Percentiles rank a stretch among this genome's conserved stretches.
phyloP scores from a whole-genome alignment of 2,888 invertebrate genomes.

The Malacosoma neustria region DNA sequence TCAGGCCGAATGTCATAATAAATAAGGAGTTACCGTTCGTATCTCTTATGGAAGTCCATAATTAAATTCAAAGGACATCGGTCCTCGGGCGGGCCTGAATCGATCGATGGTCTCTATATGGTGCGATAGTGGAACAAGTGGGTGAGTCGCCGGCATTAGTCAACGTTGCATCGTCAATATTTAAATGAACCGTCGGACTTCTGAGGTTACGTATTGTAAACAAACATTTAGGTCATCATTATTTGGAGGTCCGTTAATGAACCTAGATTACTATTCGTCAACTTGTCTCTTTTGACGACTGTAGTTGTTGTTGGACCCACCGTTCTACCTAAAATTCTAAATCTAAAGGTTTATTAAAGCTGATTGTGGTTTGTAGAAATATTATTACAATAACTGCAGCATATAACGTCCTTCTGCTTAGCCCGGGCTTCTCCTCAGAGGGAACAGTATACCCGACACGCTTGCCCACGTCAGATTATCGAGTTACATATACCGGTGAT shows the following conservation, averaged over 20 bases:
- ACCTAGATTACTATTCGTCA: background rate
- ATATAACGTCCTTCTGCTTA: too few species aligned
- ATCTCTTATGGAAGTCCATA: slow-evolving; percentile 44
- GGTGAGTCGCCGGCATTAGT: slow-evolving; percentile 40
- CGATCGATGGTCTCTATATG: slow-evolving; percentile 37
- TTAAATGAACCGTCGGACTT: slow-evolving; percentile 13
- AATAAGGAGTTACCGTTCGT: slow-evolving; percentile 38
- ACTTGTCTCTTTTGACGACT: too few species aligned
- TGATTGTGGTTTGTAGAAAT: too few species aligned
- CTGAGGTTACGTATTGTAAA: background rate
- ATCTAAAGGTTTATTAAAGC: too few species aligned
- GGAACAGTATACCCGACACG: too few species aligned
- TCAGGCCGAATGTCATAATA: background rate
- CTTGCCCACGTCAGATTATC: too few species aligned
- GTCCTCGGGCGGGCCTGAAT: slow-evolving; percentile 25
- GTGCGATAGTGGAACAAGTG: slow-evolving; percentile 34
- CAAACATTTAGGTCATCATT: slow-evolving; percentile 1
- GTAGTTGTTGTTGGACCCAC: too few species aligned
- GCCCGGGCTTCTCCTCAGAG: too few species aligned
- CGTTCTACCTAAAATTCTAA: too few species aligned
- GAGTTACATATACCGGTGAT: too few species aligned
- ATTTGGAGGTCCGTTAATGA: background rate
- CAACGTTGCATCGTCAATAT: slow-evolving; percentile 31
- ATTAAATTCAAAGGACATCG: slow-evolving; percentile 46
- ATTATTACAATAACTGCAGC: too few species aligned